Base-by-base conservation (phyloP, 1,140 invertebrate species). In the Batillaria attramentaria region DNA sequence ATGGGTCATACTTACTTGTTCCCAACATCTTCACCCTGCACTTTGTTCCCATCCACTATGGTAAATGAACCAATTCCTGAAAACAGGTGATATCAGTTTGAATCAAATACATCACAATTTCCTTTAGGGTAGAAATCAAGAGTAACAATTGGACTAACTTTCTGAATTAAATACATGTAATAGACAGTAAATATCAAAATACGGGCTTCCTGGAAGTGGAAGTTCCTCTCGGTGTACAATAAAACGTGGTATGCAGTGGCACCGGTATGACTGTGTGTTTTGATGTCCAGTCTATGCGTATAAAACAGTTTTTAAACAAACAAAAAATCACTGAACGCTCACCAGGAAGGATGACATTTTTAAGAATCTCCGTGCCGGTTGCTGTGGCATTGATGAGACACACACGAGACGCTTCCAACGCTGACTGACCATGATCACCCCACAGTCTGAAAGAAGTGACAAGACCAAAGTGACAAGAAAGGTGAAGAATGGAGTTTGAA, bases 381-480 rank as follows among this genome's bases (percentile, higher is more conserved):
- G 96, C 97, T 76, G 95, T 97, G 2, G 97, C 97, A 93, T 99
- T 98, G 80, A 99, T 95, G 6, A 99, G 88, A 90, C 98, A 99
- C 86, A 99, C 94, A 91, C 96, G 95, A 39, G 97, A 95, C 72
- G 92, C 92, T 93, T 99, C 98, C 57, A 99, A 92, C 13, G 95
- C 93, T 78, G 93, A 90, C 92, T 99, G 98, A 1, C 98, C 98
- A 92, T 99, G 96, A 90, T 99, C 98, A 78, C 98, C 98, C 98
- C 98, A 99, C 85, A 99, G 93, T 90, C 97, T 91, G 78, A 16
- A 83, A n/a, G n/a, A n/a, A n/a, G n/a, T n/a, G n/a, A 54, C n/a
- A 54, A 54, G n/a, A 16, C 16, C 50, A 54, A n/a, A 54, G 16
- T 54, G n/a, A n/a, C 16, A 54, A 16, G n/a, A 16, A 54, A 54